Evolutionary conservation across 2,888 invertebrate genomes (phyloP).

Genomic region (Drosophila nr. fundita): DNA sequence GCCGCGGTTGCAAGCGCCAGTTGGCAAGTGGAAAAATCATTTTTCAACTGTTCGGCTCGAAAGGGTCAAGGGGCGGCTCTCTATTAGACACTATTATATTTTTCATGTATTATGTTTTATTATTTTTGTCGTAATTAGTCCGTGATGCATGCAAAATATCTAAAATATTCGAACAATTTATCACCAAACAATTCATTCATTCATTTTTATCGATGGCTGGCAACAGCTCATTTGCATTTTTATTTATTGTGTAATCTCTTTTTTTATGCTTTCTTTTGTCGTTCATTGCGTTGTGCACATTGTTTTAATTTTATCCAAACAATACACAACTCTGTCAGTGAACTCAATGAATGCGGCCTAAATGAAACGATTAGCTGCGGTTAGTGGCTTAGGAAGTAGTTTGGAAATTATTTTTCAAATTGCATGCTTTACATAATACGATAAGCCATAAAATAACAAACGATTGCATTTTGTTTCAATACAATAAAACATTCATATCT

Average conservation of each 20-base stretch:
- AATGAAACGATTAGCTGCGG: conserved; percentile 30
- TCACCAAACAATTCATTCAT: conserved; percentile 15
- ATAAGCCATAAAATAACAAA: background rate
- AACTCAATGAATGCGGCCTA: conserved; percentile 21
- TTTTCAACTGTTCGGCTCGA: conserved; percentile 47
- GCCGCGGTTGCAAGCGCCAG: conserved; percentile 67
- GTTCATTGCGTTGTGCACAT: conserved; percentile 14
- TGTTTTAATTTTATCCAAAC: conserved; percentile 8
- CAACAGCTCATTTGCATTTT: conserved; percentile 38
- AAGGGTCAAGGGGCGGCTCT: conserved; percentile 16
- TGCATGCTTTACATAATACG: background rate
- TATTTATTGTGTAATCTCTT: conserved; percentile 3
- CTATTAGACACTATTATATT: conserved; percentile 41
- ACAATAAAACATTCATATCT: background rate
- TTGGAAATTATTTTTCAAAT: conserved; percentile 7
- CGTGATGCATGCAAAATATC: conserved; percentile 21
- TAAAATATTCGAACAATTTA: conserved; percentile 29
- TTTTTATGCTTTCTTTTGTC: conserved; percentile 20
- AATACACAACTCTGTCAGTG: conserved; percentile 20
- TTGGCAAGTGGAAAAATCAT: conserved; percentile 35
- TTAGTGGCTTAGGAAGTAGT: conserved; percentile 15
- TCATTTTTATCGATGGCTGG: conserved; percentile 37
- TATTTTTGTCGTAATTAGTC: conserved; percentile 68
- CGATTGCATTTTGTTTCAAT: background rate
- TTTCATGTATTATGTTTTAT: conserved; percentile 8